phyloP scores from a whole-genome alignment of 2,797 vertebrate species.

The Gallinago nigripennis region DNA sequence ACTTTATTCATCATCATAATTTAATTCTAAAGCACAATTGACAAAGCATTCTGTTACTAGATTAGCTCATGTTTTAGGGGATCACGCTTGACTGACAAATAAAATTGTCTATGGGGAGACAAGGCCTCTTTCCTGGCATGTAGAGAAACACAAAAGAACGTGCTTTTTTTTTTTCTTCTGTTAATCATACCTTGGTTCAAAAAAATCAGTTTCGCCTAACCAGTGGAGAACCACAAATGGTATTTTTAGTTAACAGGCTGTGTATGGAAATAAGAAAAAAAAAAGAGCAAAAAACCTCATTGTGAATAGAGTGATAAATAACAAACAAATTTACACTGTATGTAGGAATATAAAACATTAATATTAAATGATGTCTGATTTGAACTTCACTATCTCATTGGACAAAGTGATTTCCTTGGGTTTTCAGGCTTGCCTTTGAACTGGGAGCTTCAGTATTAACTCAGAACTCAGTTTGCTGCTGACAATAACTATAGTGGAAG shows the following conservation, averaged over 20 bases:
- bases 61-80: neutral
- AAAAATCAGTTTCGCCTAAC: fast-evolving
- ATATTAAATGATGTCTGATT: neutral
- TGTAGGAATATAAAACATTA: neutral
- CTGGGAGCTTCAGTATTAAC: neutral
- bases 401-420: neutral
- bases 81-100: neutral
- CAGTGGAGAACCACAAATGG: neutral
- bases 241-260: neutral
- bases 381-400: neutral
- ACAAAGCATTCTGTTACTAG: neutral
- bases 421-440: neutral
- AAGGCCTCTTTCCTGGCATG: neutral
- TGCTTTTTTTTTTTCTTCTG: neutral
- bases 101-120: neutral
- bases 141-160: neutral
- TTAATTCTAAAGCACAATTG: neutral
- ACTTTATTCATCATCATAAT: neutral
- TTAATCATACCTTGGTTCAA: neutral
- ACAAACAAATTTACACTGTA: neutral
- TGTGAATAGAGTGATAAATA: neutral
- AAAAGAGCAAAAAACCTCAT: fast-evolving
- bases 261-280: neutral
- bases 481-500: neutral
- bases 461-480: neutral